Evolutionary conservation across 2,888 invertebrate genomes (phyloP), one percentile per base, ranked within the genome.

Genomic region (Xylophagus ater): DNA sequence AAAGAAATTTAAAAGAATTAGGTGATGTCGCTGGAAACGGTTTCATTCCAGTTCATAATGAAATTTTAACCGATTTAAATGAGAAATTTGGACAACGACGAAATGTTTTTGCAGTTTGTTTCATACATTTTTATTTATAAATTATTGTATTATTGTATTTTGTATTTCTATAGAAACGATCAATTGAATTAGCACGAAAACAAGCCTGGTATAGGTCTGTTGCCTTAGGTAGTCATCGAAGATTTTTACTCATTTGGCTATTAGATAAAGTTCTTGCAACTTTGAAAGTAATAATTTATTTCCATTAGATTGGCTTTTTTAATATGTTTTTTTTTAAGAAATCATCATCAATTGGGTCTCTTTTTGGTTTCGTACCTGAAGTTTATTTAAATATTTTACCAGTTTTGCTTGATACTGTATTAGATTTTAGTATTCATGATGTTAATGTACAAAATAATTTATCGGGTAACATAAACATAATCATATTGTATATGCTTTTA

Each of bases 281-380:
- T 5, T 43, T 65, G 21, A 54, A 56, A 46, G 64, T 62, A 44
- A 17, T 17, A 10, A 13, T 13, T 29, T 10, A 29, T 29, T n/a
- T 29, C 13, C 12, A 14, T 17, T 17, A 19, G 10, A n/a, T 15
- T 17, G 10, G 21, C 19, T 26, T 2, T 15, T 19, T 26, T 32
- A 4, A 8, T 23, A 7, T 30, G 15, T n/a, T 7, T n/a, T 12
- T 72, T 0, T 51, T 73, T n/a, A 59, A 71, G 51, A 66, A 60
- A 30, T 71, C 76, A 1, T 74, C 76, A 2, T 53, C 58, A 4
- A 66, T 67, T 40, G 73, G 72, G 1, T 60, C 68, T 18, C 60
- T 79, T 38, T 78, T 80, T 53, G 67, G 72, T 23, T 81, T 78
- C 55, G 71, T 78, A 40, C 81, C 80, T 7, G 78, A 79, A 51